Evolutionary conservation across 2,113 vertebrate species (phyloP).

Genomic region (Indicator maculatus): DNA sequence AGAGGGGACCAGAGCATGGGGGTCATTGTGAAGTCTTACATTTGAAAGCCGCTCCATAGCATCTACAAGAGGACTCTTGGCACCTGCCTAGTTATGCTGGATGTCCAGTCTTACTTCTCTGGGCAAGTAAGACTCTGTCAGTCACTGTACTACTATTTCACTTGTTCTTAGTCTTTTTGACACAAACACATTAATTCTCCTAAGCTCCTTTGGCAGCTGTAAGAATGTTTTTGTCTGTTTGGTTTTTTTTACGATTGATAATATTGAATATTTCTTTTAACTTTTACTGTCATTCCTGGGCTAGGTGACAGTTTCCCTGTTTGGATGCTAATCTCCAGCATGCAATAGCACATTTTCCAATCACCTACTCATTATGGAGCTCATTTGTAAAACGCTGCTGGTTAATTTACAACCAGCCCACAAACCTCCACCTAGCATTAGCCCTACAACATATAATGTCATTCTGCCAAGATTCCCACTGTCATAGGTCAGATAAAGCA

Average conservation of each 20-base stretch:
- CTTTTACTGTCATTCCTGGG: conserved; percentile 1
- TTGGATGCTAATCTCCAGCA: neutral
- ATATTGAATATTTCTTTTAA: conserved; percentile 49
- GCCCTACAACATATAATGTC: neutral
- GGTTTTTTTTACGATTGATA: conserved; percentile 15
- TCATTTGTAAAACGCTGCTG: neutral
- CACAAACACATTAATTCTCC: conserved; percentile 40
- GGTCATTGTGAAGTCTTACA: neutral
- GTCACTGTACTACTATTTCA: conserved; percentile 17
- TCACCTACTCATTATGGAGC: neutral
- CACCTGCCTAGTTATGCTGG: conserved; percentile 24
- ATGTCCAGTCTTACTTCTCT: conserved; percentile 30
- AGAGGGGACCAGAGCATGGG: neutral
- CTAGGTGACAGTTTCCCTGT: neutral
- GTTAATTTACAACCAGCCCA: neutral
- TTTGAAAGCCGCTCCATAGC: neutral
- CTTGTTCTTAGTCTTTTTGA: conserved; percentile 48
- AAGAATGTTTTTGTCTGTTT: neutral
- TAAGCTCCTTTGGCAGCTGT: conserved; percentile 18
- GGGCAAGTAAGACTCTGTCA: conserved; percentile 45
- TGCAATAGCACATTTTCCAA: neutral
- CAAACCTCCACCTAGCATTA: neutral
- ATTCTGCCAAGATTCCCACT: neutral
- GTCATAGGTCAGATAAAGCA: conserved; percentile 8
- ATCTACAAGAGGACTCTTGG: neutral